Evolutionary conservation across 2,797 vertebrate genomes (phyloP), one percentile per base, ranked within the genome.

Genomic region (Scolopax rusticola): DNA sequence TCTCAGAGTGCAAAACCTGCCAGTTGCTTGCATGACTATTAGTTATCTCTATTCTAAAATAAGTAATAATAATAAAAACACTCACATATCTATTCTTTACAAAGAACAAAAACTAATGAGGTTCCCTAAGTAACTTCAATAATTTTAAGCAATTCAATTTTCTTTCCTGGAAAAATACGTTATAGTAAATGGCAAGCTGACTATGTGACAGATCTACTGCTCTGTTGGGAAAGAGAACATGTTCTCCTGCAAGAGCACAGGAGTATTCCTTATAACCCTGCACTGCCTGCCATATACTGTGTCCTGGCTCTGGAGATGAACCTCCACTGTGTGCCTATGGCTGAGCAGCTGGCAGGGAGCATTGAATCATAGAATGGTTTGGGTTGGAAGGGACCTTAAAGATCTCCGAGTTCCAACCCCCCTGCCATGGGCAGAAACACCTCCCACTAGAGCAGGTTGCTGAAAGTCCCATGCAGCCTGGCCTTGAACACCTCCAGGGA

Each of bases 1-100:
- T 87, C 91, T 94, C 84, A 70, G 56, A 71, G 63, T 67, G 48
- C 50, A 83, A 88, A 90, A 93, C 2, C 75, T 95, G 64, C 69
- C 64, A 75, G 38, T 83, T 95, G 30, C 64, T 93, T 78, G 30
- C 4, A 5, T 90, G 57, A 57, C 64, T 89, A 20, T 83, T 68
- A 86, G 10, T 65, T 45, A 25, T 73, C 47, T 87, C 60, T 73
- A 18, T 60, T 70, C 56, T 63, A 77, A 91, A 94, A 89, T 16
- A 85, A 89, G 61, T 78, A 90, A n/a, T 30, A 45, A 36, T 32
- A n/a, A 19, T 12, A 47, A 47, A 32, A 4, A 36, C 4, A 7
- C 33, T 50, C 50, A 13, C 2, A 8, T 19, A 48, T 23, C 59
- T 82, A 9, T 87, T 95, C 28, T 79, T 84, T 53, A 38, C 25